A percentile compares a stretch with the other conserved stretches of the same genome.
These are phyloP conservation scores for Hydrozoanthus tunicans DNA, from an alignment of 64 coral and sea anemone genomes.

Conservation along the genomic window DNA sequence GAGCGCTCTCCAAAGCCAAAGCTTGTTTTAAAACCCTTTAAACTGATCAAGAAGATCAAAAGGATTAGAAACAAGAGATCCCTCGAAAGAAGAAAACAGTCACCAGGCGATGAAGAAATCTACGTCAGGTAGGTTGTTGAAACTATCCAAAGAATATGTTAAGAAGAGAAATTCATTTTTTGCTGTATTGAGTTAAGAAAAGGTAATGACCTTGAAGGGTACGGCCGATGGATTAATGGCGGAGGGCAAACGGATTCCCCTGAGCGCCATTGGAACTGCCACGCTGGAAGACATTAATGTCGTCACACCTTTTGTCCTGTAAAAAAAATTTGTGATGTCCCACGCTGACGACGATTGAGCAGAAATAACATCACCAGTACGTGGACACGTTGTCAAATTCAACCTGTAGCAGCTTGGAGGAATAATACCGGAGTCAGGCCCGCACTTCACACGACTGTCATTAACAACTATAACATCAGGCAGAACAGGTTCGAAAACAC, in stretches of 20 bases:
- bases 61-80: too few relatives aligned
- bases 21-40: too few relatives aligned
- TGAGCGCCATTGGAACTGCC: constrained; percentile 15
- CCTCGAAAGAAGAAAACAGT: too few relatives aligned
- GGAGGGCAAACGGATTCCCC: background rate
- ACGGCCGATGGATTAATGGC: constrained; percentile 20
- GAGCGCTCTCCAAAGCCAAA: too few relatives aligned
- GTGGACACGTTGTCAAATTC: constrained; percentile 36
- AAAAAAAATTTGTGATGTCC: background rate
- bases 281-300: constrained; percentile 28
- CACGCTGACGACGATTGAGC: constrained; percentile 6
- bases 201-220: constrained; percentile 29
- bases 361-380: constrained; percentile 13
- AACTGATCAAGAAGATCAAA: too few relatives aligned
- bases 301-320: constrained; percentile 37
- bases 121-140: too few relatives aligned
- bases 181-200: too few relatives aligned
- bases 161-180: too few relatives aligned
- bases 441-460: constrained; percentile 2
- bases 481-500: background rate
- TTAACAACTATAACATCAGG: constrained; percentile 28
- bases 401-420: constrained; percentile 25
- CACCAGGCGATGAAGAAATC: too few relatives aligned
- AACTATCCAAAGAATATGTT: too few relatives aligned
- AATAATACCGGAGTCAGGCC: background rate